Conservation (phyloP, 2,797 vertebrate genomes). For the Phataginus tetradactyla region DNA sequence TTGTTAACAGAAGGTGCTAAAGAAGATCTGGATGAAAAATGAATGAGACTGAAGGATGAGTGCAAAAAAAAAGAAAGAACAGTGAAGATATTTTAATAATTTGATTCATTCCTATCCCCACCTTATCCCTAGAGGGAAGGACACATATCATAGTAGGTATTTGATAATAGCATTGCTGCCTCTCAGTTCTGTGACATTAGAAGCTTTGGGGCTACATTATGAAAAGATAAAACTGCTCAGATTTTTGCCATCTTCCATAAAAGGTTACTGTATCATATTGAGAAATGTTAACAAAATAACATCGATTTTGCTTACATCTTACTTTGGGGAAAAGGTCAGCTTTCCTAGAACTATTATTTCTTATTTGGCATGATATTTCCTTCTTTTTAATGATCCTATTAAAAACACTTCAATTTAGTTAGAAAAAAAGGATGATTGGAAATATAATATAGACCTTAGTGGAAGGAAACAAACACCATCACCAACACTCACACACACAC, state of each 20-base stretch:
- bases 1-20: not conserved
- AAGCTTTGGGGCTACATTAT: not conserved
- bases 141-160: not conserved
- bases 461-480: not conserved
- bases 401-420: slow-evolving; percentile 10
- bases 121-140: not conserved
- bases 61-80: not conserved
- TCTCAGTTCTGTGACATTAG: not conserved
- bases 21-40: not conserved
- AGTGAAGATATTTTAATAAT: not conserved
- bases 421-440: not conserved
- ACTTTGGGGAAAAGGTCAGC: slow-evolving; percentile 21
- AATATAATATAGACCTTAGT: not conserved
- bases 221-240: not conserved
- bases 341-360: slow-evolving; percentile 12
- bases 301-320: slow-evolving; percentile 39
- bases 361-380: not conserved
- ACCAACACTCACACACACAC: not conserved
- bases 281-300: slow-evolving; percentile 54
- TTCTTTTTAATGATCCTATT: not conserved
- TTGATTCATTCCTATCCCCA: not conserved
- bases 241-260: not conserved
- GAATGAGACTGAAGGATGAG: not conserved
- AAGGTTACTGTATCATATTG: slow-evolving; percentile 54
- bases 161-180: not conserved